Evolutionary conservation across 1,140 invertebrate species (phyloP), one percentile per base, ranked within the genome.

Genomic region (Aradophagus sp.): DNA sequence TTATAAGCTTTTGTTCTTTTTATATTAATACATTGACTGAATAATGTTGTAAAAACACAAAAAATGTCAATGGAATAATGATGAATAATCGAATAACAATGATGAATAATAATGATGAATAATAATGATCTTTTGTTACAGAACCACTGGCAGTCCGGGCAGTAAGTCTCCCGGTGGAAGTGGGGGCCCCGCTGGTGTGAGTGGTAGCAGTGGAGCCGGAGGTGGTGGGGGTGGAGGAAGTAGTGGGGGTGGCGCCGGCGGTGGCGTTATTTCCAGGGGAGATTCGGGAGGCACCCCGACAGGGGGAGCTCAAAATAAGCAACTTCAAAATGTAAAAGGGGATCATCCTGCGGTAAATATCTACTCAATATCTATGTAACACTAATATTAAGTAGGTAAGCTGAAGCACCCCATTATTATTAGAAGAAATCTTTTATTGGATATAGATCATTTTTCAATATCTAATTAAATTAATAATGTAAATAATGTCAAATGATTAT

Each of bases 261-360:
- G 80, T 68, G 50, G 79, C 75, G 76, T 80, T 75, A 44, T 73
- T 72, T 56, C 87, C 84, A 76, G 35, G 10, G 84, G 87, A 31
- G 90, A 90, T 68, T 86, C 88, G 2, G 86, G 41, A 15, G 61
- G 90, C 27, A 91, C 90, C n/a, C 90, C 90, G 2, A 91, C 90
- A 5, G 88, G 90, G 0, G 82, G 82, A 44, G 86, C 89, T 45
- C 90, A 91, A 76, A 92, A 89, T 78, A 91, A 93, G 71, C 90
- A 91, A 50, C 87, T 91, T 39, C 90, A 91, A 78, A 93, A 92
- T 87, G 92, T 92, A 80, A 93, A 93, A 86, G 90, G 88, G 81
- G 90, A 91, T 31, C 92, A 93, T 86, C 92, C 92, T 58, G 91
- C 91, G 85, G 91, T 93, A 87, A 89, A 48, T n/a, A n/a, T n/a